phyloP scores from a whole-genome alignment of 2,797 vertebrate genomes.

The Eptatretus atami region DNA sequence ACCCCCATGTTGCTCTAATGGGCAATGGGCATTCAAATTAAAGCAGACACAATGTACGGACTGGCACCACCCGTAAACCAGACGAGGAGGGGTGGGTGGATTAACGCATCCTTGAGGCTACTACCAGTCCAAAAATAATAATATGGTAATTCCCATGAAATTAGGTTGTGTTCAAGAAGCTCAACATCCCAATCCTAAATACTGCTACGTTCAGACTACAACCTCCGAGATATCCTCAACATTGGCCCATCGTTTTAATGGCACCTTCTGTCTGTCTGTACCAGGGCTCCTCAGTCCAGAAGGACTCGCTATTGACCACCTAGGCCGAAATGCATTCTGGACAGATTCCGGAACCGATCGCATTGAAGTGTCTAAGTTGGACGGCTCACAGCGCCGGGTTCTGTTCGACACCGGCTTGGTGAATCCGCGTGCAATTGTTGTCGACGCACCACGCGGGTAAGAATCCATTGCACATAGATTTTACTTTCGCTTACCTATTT shows the following conservation, averaged over 20 bases:
- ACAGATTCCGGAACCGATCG: slow-evolving; percentile 45
- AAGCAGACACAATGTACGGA: no score
- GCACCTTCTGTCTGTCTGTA: background rate
- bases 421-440: slow-evolving; percentile 47
- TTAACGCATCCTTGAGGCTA: no score
- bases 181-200: no score
- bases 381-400: slow-evolving; percentile 40
- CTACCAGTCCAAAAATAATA: no score
- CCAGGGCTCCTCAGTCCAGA: slow-evolving; percentile 52
- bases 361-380: slow-evolving; percentile 52
- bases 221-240: background rate
- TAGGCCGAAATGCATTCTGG: slow-evolving; percentile 57
- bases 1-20: no score
- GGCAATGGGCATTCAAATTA: no score
- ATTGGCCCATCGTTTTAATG: background rate
- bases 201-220: background rate
- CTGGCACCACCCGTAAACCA: no score
- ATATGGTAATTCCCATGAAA: no score
- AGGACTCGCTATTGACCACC: slow-evolving; percentile 43
- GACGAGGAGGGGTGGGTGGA: no score
- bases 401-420: slow-evolving; percentile 37
- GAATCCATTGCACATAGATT: slow-evolving; percentile 7
- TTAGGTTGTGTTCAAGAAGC: no score
- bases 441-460: slow-evolving; percentile 36
- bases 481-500: no score